These are phyloP conservation scores for Zaprionus davidi DNA, from an alignment of 1,140 invertebrate genomes.

Conservation along the genomic window DNA sequence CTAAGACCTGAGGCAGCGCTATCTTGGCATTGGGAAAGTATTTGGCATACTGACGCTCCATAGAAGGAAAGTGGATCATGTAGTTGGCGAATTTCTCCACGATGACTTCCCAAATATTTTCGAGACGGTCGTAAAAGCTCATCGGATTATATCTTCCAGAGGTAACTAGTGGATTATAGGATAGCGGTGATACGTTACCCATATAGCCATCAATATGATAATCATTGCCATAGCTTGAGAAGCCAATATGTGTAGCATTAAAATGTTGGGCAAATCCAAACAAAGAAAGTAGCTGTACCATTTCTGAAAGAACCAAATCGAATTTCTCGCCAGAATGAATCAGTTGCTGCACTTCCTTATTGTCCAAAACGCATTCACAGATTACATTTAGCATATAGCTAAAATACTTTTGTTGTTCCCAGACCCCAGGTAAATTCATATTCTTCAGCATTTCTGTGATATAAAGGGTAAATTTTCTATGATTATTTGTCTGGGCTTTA, in stretches of 20 bases:
- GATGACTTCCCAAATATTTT: constrained; percentile 67
- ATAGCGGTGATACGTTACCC: constrained; percentile 70
- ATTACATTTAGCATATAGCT: no score
- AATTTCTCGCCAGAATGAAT: constrained; percentile 65
- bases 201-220: constrained; percentile 49
- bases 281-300: constrained; percentile 55
- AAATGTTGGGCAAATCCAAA: constrained; percentile 71
- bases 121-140: constrained; percentile 83
- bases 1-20: constrained; percentile 60
- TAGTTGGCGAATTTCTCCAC: constrained; percentile 28
- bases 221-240: constrained; percentile 72
- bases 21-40: constrained; percentile 84
- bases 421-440: no score
- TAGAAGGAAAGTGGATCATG: constrained; percentile 57
- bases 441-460: constrained; percentile 34
- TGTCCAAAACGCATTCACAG: constrained; percentile 12
- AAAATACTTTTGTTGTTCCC: no score
- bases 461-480: not conserved
- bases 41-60: constrained; percentile 63
- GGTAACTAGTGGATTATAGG: constrained; percentile 80
- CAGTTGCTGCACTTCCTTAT: constrained; percentile 56
- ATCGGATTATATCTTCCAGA: constrained; percentile 75
- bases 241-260: constrained; percentile 68
- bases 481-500: not conserved
- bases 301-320: constrained; percentile 76